phyloP scores from a whole-genome alignment of 2,888 invertebrate species.

The Drosophila quinaria region DNA sequence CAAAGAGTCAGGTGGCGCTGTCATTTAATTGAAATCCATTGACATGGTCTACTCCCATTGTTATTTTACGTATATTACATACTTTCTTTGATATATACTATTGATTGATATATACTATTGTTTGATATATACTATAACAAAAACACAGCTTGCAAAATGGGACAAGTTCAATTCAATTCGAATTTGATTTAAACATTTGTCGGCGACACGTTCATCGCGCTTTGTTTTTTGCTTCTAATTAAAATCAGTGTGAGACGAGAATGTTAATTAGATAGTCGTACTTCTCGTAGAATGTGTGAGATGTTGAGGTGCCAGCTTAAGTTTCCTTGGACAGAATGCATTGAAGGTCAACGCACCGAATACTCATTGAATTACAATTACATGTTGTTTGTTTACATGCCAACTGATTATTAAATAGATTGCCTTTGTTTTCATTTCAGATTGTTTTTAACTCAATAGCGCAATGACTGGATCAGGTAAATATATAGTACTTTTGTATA shows the following conservation, averaged over 20 bases:
- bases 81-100: conserved; percentile 9
- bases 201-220: conserved; percentile 17
- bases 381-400: conserved; percentile 41
- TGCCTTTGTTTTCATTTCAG: conserved; percentile 43
- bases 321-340: conserved; percentile 43
- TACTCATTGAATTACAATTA: conserved; percentile 47
- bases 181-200: conserved; percentile 7
- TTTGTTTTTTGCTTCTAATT: conserved; percentile 25
- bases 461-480: conserved; percentile 78
- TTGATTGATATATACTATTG: not conserved
- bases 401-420: conserved; percentile 38
- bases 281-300: conserved; percentile 37
- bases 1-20: conserved; percentile 26
- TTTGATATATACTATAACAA: no score
- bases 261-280: conserved; percentile 59
- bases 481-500: conserved; percentile 12
- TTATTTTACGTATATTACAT: not conserved
- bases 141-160: conserved; percentile 1
- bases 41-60: not conserved
- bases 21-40: conserved; percentile 24
- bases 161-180: not conserved
- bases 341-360: conserved; percentile 54
- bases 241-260: conserved; percentile 39
- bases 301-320: conserved; percentile 24
- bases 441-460: conserved; percentile 30